Evolutionary conservation across 1,140 invertebrate species (phyloP).

Genomic region (Octopus sinensis): DNA sequence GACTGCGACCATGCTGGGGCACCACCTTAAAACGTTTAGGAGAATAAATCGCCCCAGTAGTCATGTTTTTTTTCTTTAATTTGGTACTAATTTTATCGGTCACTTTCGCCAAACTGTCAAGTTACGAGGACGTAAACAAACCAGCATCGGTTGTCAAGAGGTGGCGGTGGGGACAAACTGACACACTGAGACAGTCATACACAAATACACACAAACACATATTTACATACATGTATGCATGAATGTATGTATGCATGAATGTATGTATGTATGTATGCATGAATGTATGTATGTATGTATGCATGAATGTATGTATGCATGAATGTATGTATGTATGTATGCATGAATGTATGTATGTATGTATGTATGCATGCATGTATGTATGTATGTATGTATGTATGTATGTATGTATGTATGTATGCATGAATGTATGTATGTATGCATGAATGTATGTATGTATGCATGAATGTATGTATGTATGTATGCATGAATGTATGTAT

Average conservation of each 20-base stretch:
- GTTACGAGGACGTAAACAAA: too few species aligned
- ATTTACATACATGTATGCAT: not conserved
- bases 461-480: slow-evolving; percentile 6
- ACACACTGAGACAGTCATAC: not conserved
- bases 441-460: not conserved
- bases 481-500: not conserved
- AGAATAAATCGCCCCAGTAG: too few species aligned
- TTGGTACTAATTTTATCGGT: too few species aligned
- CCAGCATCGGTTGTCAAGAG: too few species aligned
- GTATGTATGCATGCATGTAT: not conserved
- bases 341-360: slow-evolving; percentile 7
- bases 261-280: not conserved
- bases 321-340: not conserved
- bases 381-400: not conserved
- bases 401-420: not conserved
- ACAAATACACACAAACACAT: not conserved
- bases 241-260: not conserved
- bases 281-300: not conserved
- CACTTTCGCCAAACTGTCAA: too few species aligned
- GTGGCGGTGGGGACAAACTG: too few species aligned
- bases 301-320: not conserved
- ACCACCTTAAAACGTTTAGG: too few species aligned
- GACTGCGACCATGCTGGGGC: too few species aligned
- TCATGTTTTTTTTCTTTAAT: too few species aligned
- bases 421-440: not conserved